Percentiles rank a stretch among this genome's conserved stretches.
These are phyloP conservation scores for Suillia variegata DNA, from an alignment of 2,888 invertebrate species.

Conservation along the genomic window DNA sequence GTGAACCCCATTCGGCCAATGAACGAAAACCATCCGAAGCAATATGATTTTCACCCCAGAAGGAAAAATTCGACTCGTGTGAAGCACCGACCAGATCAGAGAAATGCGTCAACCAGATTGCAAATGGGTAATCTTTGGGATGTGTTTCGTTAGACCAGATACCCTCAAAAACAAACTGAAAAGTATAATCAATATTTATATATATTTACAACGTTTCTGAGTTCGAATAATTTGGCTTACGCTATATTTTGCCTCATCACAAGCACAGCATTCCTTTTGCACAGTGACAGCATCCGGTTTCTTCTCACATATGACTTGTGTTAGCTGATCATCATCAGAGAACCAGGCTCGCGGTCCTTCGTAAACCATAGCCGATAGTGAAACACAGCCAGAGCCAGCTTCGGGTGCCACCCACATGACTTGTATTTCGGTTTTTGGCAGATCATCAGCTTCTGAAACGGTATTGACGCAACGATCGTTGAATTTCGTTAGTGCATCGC, in stretches of 20 bases:
- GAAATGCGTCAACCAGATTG: conserved; percentile 92
- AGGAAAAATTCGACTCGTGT: conserved; percentile 84
- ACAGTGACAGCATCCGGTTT: conserved; percentile 65
- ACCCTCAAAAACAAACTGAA: conserved; percentile 83
- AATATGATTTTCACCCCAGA: conserved; percentile 88
- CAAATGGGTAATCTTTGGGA: conserved; percentile 92
- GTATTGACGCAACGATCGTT: conserved; percentile 86
- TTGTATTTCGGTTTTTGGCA: conserved; percentile 81
- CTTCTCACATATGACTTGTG: conserved; percentile 79
- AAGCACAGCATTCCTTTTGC: conserved; percentile 82
- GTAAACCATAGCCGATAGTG: conserved; percentile 86
- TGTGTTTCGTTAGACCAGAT: conserved; percentile 95
- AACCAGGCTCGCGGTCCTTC: conserved; percentile 84
- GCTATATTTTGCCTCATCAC: conserved; percentile 95
- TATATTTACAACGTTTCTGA: background rate
- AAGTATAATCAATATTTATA: background rate
- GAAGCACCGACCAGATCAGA: conserved; percentile 96
- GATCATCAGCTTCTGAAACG: conserved; percentile 77
- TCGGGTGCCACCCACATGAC: conserved; percentile 93
- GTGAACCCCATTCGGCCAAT: conserved; percentile 74
- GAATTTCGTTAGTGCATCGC: conserved; percentile 67
- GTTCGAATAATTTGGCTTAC: conserved; percentile 62
- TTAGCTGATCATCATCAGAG: conserved; percentile 84
- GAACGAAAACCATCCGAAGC: conserved; percentile 89
- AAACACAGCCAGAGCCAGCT: conserved; percentile 82